These are phyloP conservation scores for Drosophila takahashii DNA, from an alignment of 1,140 invertebrate genomes.

Conservation along the genomic window DNA sequence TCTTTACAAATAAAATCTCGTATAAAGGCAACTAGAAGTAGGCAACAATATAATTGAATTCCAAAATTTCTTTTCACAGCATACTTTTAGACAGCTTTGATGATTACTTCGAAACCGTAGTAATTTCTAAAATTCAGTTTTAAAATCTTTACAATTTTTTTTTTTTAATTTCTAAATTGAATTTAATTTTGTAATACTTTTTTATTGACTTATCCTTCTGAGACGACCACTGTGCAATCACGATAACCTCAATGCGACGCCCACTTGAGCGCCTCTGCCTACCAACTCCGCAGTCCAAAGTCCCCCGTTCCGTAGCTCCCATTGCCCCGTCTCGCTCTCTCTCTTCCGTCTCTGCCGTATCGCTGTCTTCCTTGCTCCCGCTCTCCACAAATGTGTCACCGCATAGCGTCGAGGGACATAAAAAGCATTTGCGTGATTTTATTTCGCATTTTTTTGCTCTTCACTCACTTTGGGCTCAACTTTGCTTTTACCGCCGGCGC, in stretches of 20 bases:
- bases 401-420: slow-evolving; percentile 46
- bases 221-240: slow-evolving; percentile 24
- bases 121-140: too few relatives aligned
- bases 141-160: not conserved
- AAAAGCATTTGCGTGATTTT: slow-evolving; percentile 77
- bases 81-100: too few relatives aligned
- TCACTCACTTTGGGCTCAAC: slow-evolving; percentile 9
- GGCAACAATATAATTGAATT: too few relatives aligned
- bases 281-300: not conserved
- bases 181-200: too few relatives aligned
- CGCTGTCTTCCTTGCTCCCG: not conserved
- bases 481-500: slow-evolving; percentile 28
- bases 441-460: slow-evolving; percentile 56
- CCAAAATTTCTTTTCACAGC: too few relatives aligned
- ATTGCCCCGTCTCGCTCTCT: not conserved
- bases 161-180: not conserved
- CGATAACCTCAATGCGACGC: slow-evolving; percentile 62
- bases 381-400: slow-evolving; percentile 32
- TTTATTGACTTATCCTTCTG: too few relatives aligned
- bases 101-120: too few relatives aligned
- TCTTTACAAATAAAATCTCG: too few relatives aligned
- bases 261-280: slow-evolving; percentile 30
- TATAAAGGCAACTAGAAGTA: too few relatives aligned
- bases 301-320: slow-evolving; percentile 1
- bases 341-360: not conserved